Conservation (phyloP, 2,888 invertebrate genomes). For the Sinohyriopsis cumingii region DNA sequence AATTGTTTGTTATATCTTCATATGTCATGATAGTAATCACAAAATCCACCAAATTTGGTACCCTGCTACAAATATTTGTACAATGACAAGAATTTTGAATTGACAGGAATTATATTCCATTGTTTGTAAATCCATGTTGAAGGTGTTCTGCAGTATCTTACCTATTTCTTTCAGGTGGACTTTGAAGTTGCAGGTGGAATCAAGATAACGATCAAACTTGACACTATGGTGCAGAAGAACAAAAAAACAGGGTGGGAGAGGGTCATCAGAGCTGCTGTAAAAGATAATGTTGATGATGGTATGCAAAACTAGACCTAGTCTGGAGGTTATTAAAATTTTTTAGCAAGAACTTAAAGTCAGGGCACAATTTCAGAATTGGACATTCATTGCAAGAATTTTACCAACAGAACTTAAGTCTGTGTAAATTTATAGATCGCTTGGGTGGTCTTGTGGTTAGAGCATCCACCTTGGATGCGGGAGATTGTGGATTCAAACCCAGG, state of each 20-base stretch:
- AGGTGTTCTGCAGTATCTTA: background rate
- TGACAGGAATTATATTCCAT: too few species aligned
- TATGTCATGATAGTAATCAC: too few species aligned
- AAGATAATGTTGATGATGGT: slow-evolving; percentile 43
- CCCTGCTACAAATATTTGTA: too few species aligned
- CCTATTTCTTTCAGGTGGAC: slow-evolving; percentile 41
- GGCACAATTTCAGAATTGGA: background rate
- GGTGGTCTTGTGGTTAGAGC: too few species aligned
- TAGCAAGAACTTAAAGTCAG: background rate
- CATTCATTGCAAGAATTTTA: too few species aligned
- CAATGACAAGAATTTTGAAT: too few species aligned
- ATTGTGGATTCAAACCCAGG: too few species aligned
- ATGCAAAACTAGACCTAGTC: background rate
- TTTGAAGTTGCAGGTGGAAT: slow-evolving; percentile 45
- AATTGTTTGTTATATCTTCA: too few species aligned
- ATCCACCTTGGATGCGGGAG: too few species aligned
- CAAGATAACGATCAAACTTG: slow-evolving; percentile 53
- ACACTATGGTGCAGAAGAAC: slow-evolving; percentile 65
- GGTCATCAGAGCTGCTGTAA: slow-evolving; percentile 47
- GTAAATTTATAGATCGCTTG: too few species aligned
- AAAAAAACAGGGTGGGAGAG: slow-evolving; percentile 66
- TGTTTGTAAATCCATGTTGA: background rate
- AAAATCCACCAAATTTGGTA: too few species aligned
- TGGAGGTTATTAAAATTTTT: background rate
- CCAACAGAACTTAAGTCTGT: too few species aligned